Evolutionary conservation across 2,797 vertebrate species (phyloP), one percentile per base, ranked within the genome.

Genomic region (Tapirus indicus): DNA sequence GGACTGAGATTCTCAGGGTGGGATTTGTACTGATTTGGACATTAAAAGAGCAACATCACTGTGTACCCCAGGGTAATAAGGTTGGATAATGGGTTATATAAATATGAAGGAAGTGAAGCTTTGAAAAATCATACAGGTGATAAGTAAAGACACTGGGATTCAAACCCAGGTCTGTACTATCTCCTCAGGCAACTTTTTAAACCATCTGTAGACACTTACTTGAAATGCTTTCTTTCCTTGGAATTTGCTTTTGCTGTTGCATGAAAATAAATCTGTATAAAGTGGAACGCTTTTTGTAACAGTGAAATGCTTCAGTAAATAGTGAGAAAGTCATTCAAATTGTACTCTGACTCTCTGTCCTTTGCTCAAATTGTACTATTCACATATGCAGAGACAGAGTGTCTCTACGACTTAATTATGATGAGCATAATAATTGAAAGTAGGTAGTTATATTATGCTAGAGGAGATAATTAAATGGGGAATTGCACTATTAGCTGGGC

Each of bases 391-490:
- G 97, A 97, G 97, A 97, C 96, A 94, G 91, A 83, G 17, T 92
- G 92, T 97, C 97, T 97, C 94, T 96, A 64, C 96, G 83, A 97
- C 88, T 98, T 97, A 97, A 98, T 97, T 97, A 97, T 66, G 41
- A 98, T 83, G 95, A 96, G 56, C 91, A 84, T 93, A 95, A 29
- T 95, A 96, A 98, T 97, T 92, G 86, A 97, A 98, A 97, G 35
- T 97, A 95, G 62, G 41, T 84, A 93, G 71, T 97, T 96, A 79
- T 94, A 47, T 97, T 97, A 95, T 87, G 78, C n/a, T 86, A 92
- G 98, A 97, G 47, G 92, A 98, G 96, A 98, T 98, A 98, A 98
- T 98, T 98, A 99, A 98, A 98, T 95, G 75, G 58, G 77, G 84
- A 98, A 64, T 98, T 95, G 91, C 66, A 88, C 95, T 92, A 97